Conservation (phyloP, 1,140 invertebrate species). For the Cyrtorhinus lividipennis region DNA sequence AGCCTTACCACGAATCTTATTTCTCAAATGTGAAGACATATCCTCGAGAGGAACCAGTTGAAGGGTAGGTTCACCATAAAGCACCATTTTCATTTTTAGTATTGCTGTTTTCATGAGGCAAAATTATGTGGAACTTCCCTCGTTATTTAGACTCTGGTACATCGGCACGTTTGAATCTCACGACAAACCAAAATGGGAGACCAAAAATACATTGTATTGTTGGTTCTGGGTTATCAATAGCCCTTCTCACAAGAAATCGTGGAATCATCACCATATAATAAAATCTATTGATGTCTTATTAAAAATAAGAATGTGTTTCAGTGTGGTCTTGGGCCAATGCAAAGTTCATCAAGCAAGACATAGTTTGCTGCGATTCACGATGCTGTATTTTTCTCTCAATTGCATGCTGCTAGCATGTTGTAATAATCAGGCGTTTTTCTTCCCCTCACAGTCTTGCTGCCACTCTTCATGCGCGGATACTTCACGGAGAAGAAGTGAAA, state of each 20-base stretch:
- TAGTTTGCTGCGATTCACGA: neutral
- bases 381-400: neutral
- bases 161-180: neutral
- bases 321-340: too few relatives aligned
- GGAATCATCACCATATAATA: too few relatives aligned
- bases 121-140: neutral
- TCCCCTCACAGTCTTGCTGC: constrained; percentile 45
- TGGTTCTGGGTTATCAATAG: too few relatives aligned
- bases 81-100: neutral
- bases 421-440: too few relatives aligned
- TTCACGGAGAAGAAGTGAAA: constrained; percentile 33
- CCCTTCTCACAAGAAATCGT: too few relatives aligned
- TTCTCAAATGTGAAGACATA: constrained; percentile 45
- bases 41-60: constrained; percentile 27
- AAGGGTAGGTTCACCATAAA: constrained; percentile 23
- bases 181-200: too few relatives aligned
- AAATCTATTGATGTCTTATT: too few relatives aligned
- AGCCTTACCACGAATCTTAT: constrained; percentile 55
- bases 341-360: too few relatives aligned
- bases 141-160: neutral
- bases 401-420: neutral
- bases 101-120: constrained; percentile 1
- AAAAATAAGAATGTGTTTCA: too few relatives aligned
- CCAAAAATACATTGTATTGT: too few relatives aligned
- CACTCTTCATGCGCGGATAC: constrained; percentile 59